Base-by-base conservation (phyloP, 2,113 vertebrate species). In the Desmodus rotundus region DNA sequence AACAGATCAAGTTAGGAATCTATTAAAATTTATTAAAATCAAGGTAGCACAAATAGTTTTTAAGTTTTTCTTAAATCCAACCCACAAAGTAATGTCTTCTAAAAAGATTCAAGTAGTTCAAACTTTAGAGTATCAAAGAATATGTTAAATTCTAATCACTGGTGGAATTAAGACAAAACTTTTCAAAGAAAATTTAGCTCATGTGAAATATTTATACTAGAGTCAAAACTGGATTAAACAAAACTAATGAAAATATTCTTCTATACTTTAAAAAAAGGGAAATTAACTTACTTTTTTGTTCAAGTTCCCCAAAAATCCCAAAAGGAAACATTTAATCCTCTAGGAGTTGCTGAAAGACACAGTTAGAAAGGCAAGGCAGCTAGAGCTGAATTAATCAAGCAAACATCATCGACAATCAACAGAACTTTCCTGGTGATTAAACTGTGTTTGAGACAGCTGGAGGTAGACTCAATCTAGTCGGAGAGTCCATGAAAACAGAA, bases 261-360 rank as follows among this genome's bases (percentile, higher is more conserved):
- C 52, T 92, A 72, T 47, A 70, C 11, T 78, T 4, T 89, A 56
- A 77, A 0, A 26, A 1, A 6, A 41, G 38, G 5, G 17, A 68
- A 84, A 92, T 73, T 84, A 93, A 87, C 74, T 80, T 93, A 84
- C 28, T 88, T 85, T 96, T 95, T 76, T 43, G 81, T 82, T 95
- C n/a, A 94, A 91, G 70, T 97, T 95, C 72, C 31, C 54, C 83
- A 43, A 81, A 94, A 93, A 65, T 90, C 90, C 84, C 87, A 31
- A 95, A 94, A 90, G 80, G 76, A 97, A 96, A 94, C 63, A 95
- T 92, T 97, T 93, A 95, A 97, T 95, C 96, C 96, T 95, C 52
- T 95, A 94, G 77, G 58, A 94, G 77, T 88, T 70, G 54, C 31
- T 94, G 61, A 94, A 92, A 93, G 67, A 91, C 80, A 87, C 14